Conservation (phyloP, 2,113 vertebrate genomes). For the Spermophilus dauricus region DNA sequence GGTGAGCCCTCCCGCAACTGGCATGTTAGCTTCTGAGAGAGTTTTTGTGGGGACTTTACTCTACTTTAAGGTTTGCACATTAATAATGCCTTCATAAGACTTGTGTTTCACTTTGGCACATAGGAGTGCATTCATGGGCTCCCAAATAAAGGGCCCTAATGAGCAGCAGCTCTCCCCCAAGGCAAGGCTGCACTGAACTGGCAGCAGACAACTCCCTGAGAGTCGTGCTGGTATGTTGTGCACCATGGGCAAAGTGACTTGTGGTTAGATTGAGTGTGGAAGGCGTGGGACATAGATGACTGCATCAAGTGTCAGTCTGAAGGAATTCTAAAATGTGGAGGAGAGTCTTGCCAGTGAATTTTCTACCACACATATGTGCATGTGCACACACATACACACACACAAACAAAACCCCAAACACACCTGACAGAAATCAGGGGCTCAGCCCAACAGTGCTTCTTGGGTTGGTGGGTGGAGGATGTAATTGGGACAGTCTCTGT, state of each 20-base stretch:
- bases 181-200: not conserved
- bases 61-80: not conserved
- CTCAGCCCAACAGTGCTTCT: not conserved
- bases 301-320: not conserved
- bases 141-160: not conserved
- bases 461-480: not conserved
- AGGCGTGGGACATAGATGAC: not conserved
- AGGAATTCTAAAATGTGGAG: constrained; percentile 32
- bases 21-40: not conserved
- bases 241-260: not conserved
- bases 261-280: not conserved
- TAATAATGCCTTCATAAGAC: constrained; percentile 14
- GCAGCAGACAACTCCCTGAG: not conserved
- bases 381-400: too few relatives aligned
- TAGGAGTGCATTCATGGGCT: not conserved
- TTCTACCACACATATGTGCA: not conserved
- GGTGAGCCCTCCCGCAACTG: too few relatives aligned
- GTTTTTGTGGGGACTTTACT: not conserved
- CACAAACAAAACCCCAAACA: not conserved
- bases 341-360: not conserved
- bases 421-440: not conserved
- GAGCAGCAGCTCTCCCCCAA: not conserved
- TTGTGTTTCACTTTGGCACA: not conserved
- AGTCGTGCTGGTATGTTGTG: not conserved
- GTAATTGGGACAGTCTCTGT: not conserved